Evolutionary conservation across 2,797 vertebrate species (phyloP).

Genomic region (Tarsius wallacei): DNA sequence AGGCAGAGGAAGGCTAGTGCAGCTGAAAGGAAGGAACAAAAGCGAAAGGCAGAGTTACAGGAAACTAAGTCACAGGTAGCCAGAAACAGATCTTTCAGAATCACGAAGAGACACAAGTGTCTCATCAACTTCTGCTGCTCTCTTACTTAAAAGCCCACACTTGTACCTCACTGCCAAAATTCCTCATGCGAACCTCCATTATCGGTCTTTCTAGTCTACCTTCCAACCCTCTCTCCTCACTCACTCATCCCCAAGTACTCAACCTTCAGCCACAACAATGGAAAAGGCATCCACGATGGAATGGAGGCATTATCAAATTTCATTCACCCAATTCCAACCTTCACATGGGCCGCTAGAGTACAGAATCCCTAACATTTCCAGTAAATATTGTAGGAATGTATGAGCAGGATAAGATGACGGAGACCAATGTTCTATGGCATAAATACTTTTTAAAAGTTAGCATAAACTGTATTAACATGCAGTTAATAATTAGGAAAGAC

Average conservation of each 20-base stretch:
- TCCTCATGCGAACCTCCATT: neutral
- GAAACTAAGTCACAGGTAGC: conserved; percentile 20
- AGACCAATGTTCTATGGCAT: neutral
- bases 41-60: neutral
- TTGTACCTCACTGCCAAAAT: neutral
- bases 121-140: neutral
- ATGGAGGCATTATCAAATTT: neutral
- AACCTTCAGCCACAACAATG: neutral
- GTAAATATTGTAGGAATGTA: neutral
- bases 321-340: neutral
- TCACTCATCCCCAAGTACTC: neutral
- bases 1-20: neutral
- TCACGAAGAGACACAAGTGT: neutral
- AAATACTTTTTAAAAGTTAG: neutral
- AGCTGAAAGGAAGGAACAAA: neutral
- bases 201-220: neutral
- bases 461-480: neutral
- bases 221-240: neutral
- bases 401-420: neutral
- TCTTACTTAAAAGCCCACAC: neutral
- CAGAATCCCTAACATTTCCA: neutral
- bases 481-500: conserved; percentile 3
- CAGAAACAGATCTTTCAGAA: neutral
- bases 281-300: neutral
- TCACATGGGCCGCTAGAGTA: neutral